A percentile compares a stretch with the other conserved stretches of the same genome.
phyloP scores from a whole-genome alignment of 1,140 invertebrate genomes.

The Epicauta chinensis region DNA sequence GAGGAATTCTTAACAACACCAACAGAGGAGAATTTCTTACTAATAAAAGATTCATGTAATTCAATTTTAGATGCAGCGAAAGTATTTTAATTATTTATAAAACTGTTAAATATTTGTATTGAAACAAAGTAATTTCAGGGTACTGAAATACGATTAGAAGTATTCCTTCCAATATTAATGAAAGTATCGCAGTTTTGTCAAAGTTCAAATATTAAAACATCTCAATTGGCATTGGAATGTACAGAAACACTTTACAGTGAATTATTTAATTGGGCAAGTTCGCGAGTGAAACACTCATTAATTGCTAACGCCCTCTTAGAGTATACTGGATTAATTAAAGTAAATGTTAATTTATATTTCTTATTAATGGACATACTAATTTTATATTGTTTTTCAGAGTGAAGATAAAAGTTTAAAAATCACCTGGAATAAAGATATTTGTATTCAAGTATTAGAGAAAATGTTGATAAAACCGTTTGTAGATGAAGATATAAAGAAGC shows the following conservation, averaged over 20 bases:
- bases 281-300: conserved; percentile 45
- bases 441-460: conserved; percentile 50
- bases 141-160: conserved; percentile 43
- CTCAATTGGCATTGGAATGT: conserved; percentile 47
- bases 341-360: conserved; percentile 31
- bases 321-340: conserved; percentile 64
- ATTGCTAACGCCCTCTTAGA: conserved; percentile 62
- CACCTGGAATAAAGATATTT: conserved; percentile 54
- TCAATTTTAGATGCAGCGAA: conserved; percentile 46
- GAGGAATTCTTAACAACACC: conserved; percentile 52
- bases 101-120: neutral
- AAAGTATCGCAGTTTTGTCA: conserved; percentile 54
- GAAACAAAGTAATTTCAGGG: conserved; percentile 26
- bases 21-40: conserved; percentile 50
- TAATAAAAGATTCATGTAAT: conserved; percentile 45
- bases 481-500: too few relatives aligned
- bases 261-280: conserved; percentile 51
- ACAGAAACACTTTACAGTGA: conserved; percentile 53
- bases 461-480: conserved; percentile 29
- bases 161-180: conserved; percentile 48
- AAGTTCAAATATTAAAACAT: conserved; percentile 48
- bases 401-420: conserved; percentile 53
- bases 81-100: conserved; percentile 32
- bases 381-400: conserved; percentile 41
- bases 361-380: conserved; percentile 14